Conservation (phyloP, 2,888 invertebrate species). For the Dorcus hopei region DNA sequence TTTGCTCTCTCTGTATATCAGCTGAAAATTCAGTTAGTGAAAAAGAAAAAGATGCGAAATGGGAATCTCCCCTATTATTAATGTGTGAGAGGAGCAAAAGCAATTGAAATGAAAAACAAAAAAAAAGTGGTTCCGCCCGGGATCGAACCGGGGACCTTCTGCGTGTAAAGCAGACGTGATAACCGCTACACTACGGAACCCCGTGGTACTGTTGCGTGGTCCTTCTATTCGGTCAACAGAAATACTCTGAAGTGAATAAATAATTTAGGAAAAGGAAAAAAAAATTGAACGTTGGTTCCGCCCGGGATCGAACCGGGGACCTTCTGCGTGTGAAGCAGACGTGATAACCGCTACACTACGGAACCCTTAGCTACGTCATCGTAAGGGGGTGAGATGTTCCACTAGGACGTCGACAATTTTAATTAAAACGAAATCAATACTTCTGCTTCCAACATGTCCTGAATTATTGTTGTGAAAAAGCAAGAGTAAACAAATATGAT, state of each 20-base stretch:
- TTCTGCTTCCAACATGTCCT: no score
- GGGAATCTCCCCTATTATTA: no score
- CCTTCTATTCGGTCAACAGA: neutral
- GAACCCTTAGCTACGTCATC: conserved; percentile 29
- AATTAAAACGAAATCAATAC: no score
- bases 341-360: conserved; percentile 51
- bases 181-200: conserved; percentile 50
- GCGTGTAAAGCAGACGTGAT: conserved; percentile 52
- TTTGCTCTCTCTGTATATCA: no score
- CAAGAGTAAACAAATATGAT: no score
- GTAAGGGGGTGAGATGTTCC: no score
- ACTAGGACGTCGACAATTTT: no score
- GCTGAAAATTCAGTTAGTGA: no score
- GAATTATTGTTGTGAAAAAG: no score
- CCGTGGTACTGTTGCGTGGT: neutral
- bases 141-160: conserved; percentile 52
- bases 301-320: conserved; percentile 52
- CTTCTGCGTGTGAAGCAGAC: conserved; percentile 53
- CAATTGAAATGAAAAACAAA: neutral
- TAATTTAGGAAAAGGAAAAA: neutral
- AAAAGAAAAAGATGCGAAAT: no score
- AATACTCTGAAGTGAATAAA: neutral
- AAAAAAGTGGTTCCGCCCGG: conserved; percentile 47
- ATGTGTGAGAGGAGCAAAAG: no score
- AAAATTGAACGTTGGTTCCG: conserved; percentile 40